phyloP scores from a whole-genome alignment of 2,888 invertebrate genomes.

The Gibbula magus region DNA sequence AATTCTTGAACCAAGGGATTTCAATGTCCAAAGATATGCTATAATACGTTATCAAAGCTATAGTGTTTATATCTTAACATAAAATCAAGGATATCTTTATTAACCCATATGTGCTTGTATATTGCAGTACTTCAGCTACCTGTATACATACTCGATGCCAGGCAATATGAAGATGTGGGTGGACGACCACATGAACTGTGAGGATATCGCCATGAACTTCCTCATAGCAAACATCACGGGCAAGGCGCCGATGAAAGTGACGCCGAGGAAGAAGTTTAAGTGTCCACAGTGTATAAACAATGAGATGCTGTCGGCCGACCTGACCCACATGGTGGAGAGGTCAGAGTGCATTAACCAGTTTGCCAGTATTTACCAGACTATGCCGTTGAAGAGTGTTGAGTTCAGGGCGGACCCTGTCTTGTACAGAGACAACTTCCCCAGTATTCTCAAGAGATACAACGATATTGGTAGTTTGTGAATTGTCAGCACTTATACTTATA shows the following conservation, averaged over 20 bases:
- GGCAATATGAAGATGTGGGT: slow-evolving; percentile 90
- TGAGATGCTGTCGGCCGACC: slow-evolving; percentile 94
- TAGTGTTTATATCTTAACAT: too few species aligned
- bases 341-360: slow-evolving; percentile 91
- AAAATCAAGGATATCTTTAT: too few species aligned
- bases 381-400: slow-evolving; percentile 92
- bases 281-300: slow-evolving; percentile 95
- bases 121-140: slow-evolving; percentile 89
- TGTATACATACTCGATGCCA: slow-evolving; percentile 93
- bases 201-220: slow-evolving; percentile 99
- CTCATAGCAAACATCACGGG: slow-evolving; percentile 93
- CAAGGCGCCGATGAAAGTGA: slow-evolving; percentile 92
- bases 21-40: too few species aligned
- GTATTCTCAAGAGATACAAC: slow-evolving; percentile 85
- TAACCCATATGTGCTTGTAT: too few species aligned
- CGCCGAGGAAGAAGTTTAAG: slow-evolving; percentile 96
- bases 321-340: slow-evolving; percentile 91
- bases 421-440: slow-evolving; percentile 83
- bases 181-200: slow-evolving; percentile 97
- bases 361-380: slow-evolving; percentile 86
- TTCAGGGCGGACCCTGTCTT: slow-evolving; percentile 96
- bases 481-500: neutral
- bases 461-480: slow-evolving; percentile 88
- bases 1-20: too few species aligned
- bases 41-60: too few species aligned